Conservation (phyloP, 2,113 vertebrate genomes). For the Cheilinus undulatus region DNA sequence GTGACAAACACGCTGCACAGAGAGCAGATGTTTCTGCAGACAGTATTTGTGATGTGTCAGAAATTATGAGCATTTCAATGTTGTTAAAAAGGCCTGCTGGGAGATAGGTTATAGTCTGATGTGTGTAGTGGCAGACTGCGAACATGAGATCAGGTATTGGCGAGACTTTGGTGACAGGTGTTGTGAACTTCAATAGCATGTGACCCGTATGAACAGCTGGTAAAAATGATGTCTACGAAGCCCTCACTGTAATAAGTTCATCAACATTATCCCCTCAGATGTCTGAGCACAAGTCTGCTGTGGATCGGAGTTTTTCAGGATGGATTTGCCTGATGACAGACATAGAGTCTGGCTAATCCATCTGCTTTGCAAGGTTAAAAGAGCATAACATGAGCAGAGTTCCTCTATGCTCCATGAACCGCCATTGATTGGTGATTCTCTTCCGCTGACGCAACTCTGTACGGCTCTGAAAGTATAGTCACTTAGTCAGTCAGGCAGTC, state of each 20-base stretch:
- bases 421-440: too few relatives aligned
- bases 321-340: too few relatives aligned
- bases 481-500: too few relatives aligned
- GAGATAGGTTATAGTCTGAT: not conserved
- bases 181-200: not conserved
- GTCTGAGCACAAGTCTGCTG: too few relatives aligned
- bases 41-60: not conserved
- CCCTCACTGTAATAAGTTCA: not conserved
- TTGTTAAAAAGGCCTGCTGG: not conserved
- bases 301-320: too few relatives aligned
- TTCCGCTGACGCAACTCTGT: too few relatives aligned
- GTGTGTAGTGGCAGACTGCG: not conserved
- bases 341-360: too few relatives aligned
- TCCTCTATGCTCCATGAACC: too few relatives aligned
- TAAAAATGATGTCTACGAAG: not conserved
- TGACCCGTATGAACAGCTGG: not conserved
- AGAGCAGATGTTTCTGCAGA: constrained; percentile 28
- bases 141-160: not conserved
- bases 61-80: not conserved
- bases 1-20: constrained; percentile 3
- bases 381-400: too few relatives aligned
- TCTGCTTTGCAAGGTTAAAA: too few relatives aligned
- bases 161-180: not conserved
- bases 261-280: too few relatives aligned
- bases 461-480: too few relatives aligned